A percentile compares a stretch with the other conserved stretches of the same genome.
phyloP scores from a whole-genome alignment of 2,113 vertebrate genomes.

The Hirundichthys speculiger region DNA sequence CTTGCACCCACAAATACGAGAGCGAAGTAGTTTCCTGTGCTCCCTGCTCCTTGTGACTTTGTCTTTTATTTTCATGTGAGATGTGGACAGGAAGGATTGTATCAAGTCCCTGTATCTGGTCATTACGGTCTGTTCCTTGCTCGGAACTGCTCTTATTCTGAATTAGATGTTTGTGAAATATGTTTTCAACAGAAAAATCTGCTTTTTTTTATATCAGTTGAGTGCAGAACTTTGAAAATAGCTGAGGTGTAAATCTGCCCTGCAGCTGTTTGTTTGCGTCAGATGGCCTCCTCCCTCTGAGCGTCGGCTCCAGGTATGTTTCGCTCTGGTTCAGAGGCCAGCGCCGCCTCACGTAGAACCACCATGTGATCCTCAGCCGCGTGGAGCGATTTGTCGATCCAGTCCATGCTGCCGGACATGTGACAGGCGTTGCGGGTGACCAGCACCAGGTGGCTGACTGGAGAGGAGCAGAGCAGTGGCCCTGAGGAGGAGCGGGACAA shows the following conservation, averaged over 20 bases:
- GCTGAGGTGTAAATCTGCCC: no score
- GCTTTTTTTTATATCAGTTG: no score
- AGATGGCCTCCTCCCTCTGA: constrained; percentile 90
- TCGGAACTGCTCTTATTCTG: constrained; percentile 5
- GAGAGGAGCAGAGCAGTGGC: constrained; percentile 90
- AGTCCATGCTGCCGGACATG: constrained; percentile 89
- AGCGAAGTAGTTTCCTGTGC: not conserved
- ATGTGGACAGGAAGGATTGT: not conserved
- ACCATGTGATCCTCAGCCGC: constrained; percentile 93
- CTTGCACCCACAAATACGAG: not conserved
- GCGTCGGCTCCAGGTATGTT: constrained; percentile 70
- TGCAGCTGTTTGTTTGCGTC: constrained; percentile 33
- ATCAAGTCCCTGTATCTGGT: constrained; percentile 5
- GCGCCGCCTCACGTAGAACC: constrained; percentile 88
- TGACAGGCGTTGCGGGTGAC: constrained; percentile 94
- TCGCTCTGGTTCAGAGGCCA: constrained; percentile 88
- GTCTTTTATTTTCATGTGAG: not conserved
- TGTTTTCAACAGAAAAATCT: no score
- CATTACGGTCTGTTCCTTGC: not conserved
- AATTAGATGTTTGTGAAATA: not conserved
- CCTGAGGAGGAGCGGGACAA: constrained; percentile 67
- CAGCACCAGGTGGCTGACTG: constrained; percentile 93
- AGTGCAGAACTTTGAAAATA: no score
- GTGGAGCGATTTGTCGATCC: constrained; percentile 92
- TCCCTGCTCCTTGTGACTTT: not conserved